Percentiles rank a stretch among this genome's conserved stretches.
Conservation (phyloP, 2,113 vertebrate species). For the Caracal caracal region DNA sequence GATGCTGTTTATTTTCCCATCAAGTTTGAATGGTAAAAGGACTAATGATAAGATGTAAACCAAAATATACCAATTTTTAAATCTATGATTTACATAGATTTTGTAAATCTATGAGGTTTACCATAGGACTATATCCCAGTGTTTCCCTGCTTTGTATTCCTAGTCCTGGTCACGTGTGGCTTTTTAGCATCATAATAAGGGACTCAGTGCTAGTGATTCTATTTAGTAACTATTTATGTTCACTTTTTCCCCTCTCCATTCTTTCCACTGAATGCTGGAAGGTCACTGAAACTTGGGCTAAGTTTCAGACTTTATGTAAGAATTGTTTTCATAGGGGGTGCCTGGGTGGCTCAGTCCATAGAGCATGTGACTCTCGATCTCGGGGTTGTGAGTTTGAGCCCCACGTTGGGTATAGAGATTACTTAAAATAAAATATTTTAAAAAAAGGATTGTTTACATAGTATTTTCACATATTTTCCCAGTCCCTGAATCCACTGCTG, state of each 20-base stretch:
- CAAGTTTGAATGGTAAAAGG: neutral
- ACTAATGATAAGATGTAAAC: neutral
- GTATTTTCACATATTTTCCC: neutral
- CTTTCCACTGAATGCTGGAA: neutral
- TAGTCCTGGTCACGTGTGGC: neutral
- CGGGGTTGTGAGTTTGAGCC: no score
- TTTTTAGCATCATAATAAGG: neutral
- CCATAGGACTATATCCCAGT: neutral
- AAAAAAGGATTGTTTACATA: neutral
- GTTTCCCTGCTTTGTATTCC: neutral
- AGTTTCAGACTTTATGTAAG: neutral
- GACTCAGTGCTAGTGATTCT: neutral
- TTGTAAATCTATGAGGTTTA: neutral
- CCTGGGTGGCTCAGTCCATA: no score
- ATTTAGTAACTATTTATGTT: neutral
- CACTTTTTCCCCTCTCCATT: neutral
- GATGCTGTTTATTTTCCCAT: neutral
- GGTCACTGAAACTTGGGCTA: neutral
- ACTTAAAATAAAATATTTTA: no score
- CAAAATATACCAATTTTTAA: neutral
- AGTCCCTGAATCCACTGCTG: neutral
- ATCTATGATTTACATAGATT: neutral
- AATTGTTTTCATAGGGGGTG: neutral
- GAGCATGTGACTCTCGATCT: no score
- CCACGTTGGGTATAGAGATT: no score